Base-by-base conservation (phyloP, 2,113 vertebrate genomes). In the Sinocyclocheilus anshuiensis region DNA sequence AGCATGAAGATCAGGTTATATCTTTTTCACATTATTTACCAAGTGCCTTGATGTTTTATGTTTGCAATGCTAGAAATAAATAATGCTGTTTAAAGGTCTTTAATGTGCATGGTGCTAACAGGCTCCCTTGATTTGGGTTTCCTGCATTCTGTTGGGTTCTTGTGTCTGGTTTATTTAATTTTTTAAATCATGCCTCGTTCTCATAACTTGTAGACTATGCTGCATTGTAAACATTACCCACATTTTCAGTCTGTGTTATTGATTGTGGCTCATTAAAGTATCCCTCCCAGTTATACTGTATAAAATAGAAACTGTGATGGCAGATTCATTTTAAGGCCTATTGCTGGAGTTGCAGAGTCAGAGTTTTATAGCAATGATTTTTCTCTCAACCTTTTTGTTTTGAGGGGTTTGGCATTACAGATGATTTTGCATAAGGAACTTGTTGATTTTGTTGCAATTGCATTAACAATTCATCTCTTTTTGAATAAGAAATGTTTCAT, bases 1-100 rank as follows among this genome's bases (percentile, higher is more conserved):
- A 91, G 96, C 95, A 93, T 94, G 95, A 93, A 90, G 93, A 96
- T 92, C 97, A 98, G 97, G 97, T 99, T 96, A 94, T 93, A 91
- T 92, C 3, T 89, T 86, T 87, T 87, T 84, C 86, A 81, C 69
- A 79, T 81, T 85, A 10, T 90, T 72, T 61, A 26, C 81, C n/a
- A 65, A 82, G n/a, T 83, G 80, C 63, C n/a, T 42, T 16, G 72
- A 72, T 87, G 42, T 33, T 87, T 55, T 79, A 15, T 50, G 24
- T 88, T 85, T 85, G 61, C 48, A 45, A 16, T 29, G 63, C 48
- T 65, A 1, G 26, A 65, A 24, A 81, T 11, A 67, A 81, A 48
- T 48, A 24, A 24, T 20, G 16, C 5, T 18, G 11, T 26, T 45
- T 63, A 4, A 45, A 78, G 50, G 61, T 86, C 15, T 71, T 26